These are phyloP conservation scores for Barypeithes pellucidus DNA, from an alignment of 2,888 invertebrate genomes.

Conservation along the genomic window DNA sequence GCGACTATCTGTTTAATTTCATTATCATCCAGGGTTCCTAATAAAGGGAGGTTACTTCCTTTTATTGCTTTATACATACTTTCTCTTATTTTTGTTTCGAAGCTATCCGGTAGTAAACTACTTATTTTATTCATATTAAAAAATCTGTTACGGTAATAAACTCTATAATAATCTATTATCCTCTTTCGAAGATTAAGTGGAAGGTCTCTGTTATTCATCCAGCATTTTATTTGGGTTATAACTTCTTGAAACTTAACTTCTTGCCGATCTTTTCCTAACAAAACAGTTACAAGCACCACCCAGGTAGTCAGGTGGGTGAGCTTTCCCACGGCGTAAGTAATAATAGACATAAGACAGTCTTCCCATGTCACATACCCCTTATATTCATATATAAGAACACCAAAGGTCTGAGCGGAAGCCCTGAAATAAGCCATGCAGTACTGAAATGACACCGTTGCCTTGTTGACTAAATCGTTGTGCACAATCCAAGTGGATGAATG, in stretches of 20 bases:
- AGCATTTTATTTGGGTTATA: conserved; percentile 68
- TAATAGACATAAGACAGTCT: conserved; percentile 41
- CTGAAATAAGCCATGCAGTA: conserved; percentile 45
- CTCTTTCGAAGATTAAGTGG: conserved; percentile 66
- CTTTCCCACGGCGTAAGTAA: conserved; percentile 53
- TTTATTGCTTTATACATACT: conserved; percentile 74
- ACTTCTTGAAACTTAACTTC: conserved; percentile 68
- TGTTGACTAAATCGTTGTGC: neutral
- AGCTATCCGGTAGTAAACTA: conserved; percentile 27
- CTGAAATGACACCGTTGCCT: neutral
- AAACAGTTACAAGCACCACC: conserved; percentile 40
- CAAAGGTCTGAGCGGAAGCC: conserved; percentile 50
- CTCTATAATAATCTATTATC: conserved; percentile 67
- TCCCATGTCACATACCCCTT: conserved; percentile 31
- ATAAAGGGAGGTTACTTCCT: conserved; percentile 72
- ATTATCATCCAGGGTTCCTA: conserved; percentile 71
- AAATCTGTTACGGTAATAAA: conserved; percentile 68
- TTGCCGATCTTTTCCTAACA: conserved; percentile 59
- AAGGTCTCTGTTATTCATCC: conserved; percentile 68
- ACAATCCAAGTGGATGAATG: conserved; percentile 9
- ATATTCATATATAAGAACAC: conserved; percentile 24
- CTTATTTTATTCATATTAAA: conserved; percentile 68
- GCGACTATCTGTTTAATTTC: conserved; percentile 73
- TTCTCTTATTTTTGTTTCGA: conserved; percentile 71
- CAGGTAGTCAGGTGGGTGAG: conserved; percentile 46